Conservation (phyloP, 2,113 vertebrate genomes). For the Mellivora capensis region DNA sequence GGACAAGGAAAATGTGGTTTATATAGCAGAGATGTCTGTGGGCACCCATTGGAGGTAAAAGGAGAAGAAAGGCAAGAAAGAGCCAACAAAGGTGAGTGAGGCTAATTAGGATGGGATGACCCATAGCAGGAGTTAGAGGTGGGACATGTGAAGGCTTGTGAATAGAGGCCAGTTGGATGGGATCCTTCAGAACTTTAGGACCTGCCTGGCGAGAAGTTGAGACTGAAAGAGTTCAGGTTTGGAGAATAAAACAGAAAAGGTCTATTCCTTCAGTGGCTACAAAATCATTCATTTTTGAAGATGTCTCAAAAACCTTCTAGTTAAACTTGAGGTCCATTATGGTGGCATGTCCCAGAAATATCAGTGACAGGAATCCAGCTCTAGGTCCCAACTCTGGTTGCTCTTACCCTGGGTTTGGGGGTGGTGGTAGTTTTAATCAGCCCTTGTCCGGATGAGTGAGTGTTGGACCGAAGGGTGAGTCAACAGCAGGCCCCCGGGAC, state of each 20-base stretch:
- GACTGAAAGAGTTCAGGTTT: neutral
- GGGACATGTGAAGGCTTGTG: neutral
- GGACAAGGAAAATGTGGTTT: neutral
- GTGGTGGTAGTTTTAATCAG: neutral
- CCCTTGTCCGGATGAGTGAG: rapidly evolving
- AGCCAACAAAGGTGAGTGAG: neutral
- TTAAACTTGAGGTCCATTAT: neutral
- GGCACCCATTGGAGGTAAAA: neutral
- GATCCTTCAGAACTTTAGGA: neutral
- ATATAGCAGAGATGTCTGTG: neutral
- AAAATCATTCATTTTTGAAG: neutral
- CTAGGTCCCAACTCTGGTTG: neutral
- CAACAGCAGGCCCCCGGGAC: neutral
- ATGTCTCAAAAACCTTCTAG: neutral
- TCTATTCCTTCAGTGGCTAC: neutral
- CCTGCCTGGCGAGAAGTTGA: neutral
- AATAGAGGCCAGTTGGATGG: neutral
- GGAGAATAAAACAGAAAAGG: neutral
- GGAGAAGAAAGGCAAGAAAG: neutral
- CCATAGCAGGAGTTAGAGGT: neutral
- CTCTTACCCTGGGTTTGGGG: neutral
- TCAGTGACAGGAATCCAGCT: neutral
- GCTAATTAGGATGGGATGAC: neutral
- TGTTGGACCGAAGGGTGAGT: neutral
- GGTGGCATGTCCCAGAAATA: neutral